Conservation (phyloP, 2,888 invertebrate genomes). For the Drosophila quinaria region DNA sequence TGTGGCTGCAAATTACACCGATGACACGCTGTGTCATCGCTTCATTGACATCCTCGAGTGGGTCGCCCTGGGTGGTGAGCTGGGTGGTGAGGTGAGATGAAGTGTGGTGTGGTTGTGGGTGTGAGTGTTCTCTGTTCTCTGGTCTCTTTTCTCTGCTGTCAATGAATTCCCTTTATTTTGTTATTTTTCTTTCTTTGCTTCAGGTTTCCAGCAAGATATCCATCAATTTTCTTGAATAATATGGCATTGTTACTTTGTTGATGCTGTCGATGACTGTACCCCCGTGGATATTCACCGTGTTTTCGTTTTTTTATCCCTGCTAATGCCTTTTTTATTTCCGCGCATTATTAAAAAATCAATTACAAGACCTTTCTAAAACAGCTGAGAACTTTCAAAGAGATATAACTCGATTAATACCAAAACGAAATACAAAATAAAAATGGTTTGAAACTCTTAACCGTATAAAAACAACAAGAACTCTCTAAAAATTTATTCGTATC, state of each 20-base stretch:
- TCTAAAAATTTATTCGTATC: no score
- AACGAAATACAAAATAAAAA: background rate
- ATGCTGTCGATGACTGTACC: conserved; percentile 15
- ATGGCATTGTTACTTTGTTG: conserved; percentile 33
- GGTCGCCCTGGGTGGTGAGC: conserved; percentile 19
- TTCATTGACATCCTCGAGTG: conserved; percentile 64
- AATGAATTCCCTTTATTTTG: conserved; percentile 31
- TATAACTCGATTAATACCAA: conserved; percentile 17
- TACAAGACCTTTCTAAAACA: conserved; percentile 22
- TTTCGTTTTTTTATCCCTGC: conserved; percentile 2
- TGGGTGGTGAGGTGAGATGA: background rate
- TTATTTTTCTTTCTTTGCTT: conserved; percentile 1
- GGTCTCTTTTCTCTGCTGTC: conserved; percentile 17
- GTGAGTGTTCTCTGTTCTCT: background rate
- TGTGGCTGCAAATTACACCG: conserved; percentile 72
- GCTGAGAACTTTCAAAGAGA: conserved; percentile 29
- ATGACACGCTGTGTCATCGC: conserved; percentile 80
- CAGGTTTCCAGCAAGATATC: conserved; percentile 31
- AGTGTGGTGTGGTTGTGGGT: background rate
- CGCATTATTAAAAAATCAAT: conserved; percentile 45
- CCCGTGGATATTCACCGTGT: conserved; percentile 16
- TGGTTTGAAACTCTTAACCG: no score
- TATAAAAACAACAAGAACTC: no score
- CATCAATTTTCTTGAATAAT: conserved; percentile 36
- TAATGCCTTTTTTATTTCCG: conserved; percentile 37